Evolutionary conservation across 1,140 invertebrate species (phyloP).

Genomic region (Sitobion miscanthi): DNA sequence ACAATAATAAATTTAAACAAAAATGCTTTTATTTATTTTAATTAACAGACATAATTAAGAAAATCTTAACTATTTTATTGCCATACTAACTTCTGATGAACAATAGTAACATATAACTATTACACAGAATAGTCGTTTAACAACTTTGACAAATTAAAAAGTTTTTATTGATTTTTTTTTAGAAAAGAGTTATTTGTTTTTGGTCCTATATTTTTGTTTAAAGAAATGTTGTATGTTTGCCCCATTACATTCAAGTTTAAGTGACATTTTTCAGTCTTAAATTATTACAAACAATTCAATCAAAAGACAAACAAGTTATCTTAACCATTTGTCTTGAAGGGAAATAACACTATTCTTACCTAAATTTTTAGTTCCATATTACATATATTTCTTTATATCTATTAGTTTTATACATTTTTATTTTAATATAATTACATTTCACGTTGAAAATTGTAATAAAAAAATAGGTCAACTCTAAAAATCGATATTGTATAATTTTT

Average conservation of each 20-base stretch:
- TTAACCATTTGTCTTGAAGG: not conserved
- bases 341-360: not conserved
- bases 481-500: slow-evolving; percentile 54
- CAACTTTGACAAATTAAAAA: not conserved
- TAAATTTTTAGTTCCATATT: slow-evolving; percentile 14
- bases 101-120: not conserved
- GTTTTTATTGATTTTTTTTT: not conserved
- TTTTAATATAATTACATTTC: slow-evolving; percentile 8
- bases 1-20: not conserved
- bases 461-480: slow-evolving; percentile 52
- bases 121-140: not conserved
- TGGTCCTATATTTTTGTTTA: slow-evolving; percentile 14
- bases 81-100: not conserved
- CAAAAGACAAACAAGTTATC: not conserved
- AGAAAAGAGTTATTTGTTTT: not conserved
- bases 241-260: not conserved
- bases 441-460: slow-evolving; percentile 37
- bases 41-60: slow-evolving; percentile 22
- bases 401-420: slow-evolving; percentile 20
- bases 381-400: slow-evolving; percentile 1
- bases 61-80: not conserved
- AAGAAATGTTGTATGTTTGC: not conserved
- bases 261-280: slow-evolving; percentile 46
- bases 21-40: not conserved
- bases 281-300: slow-evolving; percentile 19